Conservation (phyloP, 1,140 invertebrate genomes). For the Heliconius congener region DNA sequence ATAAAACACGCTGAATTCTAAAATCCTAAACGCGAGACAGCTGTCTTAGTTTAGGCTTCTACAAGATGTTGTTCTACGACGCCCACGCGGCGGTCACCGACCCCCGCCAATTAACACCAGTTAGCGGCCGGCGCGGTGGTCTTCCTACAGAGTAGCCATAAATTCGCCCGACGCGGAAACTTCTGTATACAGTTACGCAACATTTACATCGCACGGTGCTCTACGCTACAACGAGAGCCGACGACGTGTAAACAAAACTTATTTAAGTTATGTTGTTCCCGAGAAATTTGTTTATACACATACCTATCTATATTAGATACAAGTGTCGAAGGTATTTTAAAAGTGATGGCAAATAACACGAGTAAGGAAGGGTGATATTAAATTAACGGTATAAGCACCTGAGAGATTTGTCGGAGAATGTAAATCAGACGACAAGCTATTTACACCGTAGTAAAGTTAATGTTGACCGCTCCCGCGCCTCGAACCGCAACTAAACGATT, state of each 20-base stretch:
- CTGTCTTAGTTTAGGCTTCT: constrained; percentile 28
- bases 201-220: neutral
- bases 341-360: neutral
- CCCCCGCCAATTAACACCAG: constrained; percentile 27
- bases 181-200: constrained; percentile 1
- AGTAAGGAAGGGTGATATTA: neutral
- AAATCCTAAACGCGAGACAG: neutral
- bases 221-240: neutral
- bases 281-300: neutral
- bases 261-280: neutral
- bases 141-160: neutral
- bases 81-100: constrained; percentile 27
- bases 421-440: neutral
- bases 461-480: neutral
- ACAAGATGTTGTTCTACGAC: constrained; percentile 18
- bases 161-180: neutral
- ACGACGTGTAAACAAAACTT: neutral
- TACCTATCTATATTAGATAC: neutral
- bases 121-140: constrained; percentile 13
- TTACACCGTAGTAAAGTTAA: neutral
- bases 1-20: too few relatives aligned
- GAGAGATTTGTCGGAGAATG: neutral
- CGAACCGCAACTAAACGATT: too few relatives aligned
- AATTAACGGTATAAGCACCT: neutral
- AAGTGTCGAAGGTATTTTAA: neutral